Evolutionary conservation across 2,888 invertebrate species (phyloP).

Genomic region (Dasypogon diadema): DNA sequence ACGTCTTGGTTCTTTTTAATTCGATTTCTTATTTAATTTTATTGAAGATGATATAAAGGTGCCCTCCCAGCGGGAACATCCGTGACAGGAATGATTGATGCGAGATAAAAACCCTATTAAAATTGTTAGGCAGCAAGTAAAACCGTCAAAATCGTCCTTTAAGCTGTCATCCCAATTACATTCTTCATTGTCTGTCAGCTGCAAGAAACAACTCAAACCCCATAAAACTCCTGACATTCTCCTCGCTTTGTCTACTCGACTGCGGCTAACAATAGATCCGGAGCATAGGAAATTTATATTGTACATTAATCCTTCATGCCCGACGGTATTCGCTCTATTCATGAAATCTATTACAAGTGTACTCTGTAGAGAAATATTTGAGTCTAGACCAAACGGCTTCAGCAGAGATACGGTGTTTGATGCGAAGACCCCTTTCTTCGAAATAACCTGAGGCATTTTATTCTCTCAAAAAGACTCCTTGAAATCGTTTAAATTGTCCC

Average conservation of each 20-base stretch:
- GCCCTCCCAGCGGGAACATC: too few species aligned
- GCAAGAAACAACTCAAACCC: background rate
- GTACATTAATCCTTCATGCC: slow-evolving; percentile 13
- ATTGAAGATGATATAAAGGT: too few species aligned
- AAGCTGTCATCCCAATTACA: slow-evolving; percentile 34
- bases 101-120: background rate
- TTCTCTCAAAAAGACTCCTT: slow-evolving; percentile 40
- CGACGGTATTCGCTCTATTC: slow-evolving; percentile 8
- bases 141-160: background rate
- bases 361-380: background rate
- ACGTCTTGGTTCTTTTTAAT: too few species aligned
- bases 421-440: background rate
- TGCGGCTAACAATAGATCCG: background rate
- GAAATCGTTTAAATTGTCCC: slow-evolving; percentile 53
- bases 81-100: slow-evolving; percentile 19
- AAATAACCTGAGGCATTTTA: slow-evolving; percentile 21
- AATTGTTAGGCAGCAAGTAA: background rate
- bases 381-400: background rate
- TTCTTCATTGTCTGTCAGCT: slow-evolving; percentile 26
- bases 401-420: background rate
- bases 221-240: background rate
- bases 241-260: slow-evolving; percentile 20
- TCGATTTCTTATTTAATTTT: too few species aligned
- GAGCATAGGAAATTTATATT: slow-evolving; percentile 4
- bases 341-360: background rate